phyloP scores from a whole-genome alignment of 2,113 vertebrate species.

The Progne subis region DNA sequence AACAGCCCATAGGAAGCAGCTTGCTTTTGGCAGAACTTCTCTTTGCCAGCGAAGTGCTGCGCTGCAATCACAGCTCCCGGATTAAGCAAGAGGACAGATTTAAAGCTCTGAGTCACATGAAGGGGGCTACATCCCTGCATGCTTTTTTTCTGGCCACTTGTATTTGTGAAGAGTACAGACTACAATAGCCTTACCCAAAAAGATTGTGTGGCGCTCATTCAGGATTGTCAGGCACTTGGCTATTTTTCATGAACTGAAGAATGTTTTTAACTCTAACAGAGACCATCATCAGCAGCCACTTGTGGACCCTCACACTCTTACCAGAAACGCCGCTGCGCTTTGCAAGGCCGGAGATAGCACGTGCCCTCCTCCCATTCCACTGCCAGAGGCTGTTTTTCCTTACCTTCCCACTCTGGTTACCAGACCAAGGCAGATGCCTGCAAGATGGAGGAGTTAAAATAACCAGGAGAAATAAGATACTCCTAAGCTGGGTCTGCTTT shows the following conservation, averaged over 20 bases:
- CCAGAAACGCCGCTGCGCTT: fast-evolving
- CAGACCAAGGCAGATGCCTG: neutral
- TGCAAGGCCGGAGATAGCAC: neutral
- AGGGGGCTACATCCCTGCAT: neutral
- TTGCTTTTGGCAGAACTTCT: neutral
- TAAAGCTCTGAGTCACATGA: neutral
- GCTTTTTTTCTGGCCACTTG: neutral
- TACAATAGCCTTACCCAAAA: neutral
- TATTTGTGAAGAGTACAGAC: neutral
- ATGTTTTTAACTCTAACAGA: neutral
- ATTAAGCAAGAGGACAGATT: neutral
- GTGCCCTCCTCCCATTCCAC: neutral
- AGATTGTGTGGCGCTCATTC: neutral
- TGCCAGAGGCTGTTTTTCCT: neutral
- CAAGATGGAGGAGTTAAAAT: neutral
- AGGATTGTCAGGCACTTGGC: neutral
- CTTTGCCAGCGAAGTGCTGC: neutral
- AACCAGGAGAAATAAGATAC: neutral
- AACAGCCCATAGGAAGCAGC: neutral
- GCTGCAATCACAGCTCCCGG: neutral
- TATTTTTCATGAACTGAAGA: neutral
- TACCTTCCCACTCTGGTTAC: neutral
- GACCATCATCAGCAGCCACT: neutral
- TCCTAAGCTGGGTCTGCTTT: neutral
- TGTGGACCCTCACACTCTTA: neutral